Base-by-base conservation (phyloP, 1,140 invertebrate species). In the Caenorhabditis briggsae region DNA sequence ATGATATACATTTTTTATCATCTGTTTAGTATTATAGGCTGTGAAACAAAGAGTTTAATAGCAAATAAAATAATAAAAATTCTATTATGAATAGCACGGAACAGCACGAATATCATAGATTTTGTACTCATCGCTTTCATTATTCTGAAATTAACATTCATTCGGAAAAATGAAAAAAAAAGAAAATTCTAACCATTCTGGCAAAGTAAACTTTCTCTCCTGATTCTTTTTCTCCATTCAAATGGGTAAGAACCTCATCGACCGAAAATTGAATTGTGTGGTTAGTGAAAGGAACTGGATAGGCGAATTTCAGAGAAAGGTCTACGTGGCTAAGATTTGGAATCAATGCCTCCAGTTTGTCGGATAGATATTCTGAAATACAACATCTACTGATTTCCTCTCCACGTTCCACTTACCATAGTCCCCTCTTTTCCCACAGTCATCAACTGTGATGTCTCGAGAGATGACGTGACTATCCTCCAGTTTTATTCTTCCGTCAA, bases 181-280 rank as follows among this genome's bases (percentile, higher is more conserved):
- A n/a, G 14, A 14, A 46, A 48, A 33, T 33, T 33, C 65, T 18
- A 20, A 78, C 70, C 46, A 50, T 50, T 78, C 70, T 78, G 5
- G 70, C 70, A 23, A 78, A 78, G 70, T 50, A 78, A 20, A 46
- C 70, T 78, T 78, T 78, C 11, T 78, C 70, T 53, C 70, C 70
- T 78, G 25, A 41, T n/a, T 50, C 18, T 20, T 23, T n/a, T 43
- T 50, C 33, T 78, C 70, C 46, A n/a, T 78, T 53, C n/a, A 12
- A 18, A 23, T 50, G 70, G 50, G 70, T 78, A 14, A 78, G n/a
- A 78, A 50, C 46, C 53, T 78, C 70, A 41, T 78, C 70, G 6
- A 50, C 33, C 2, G 70, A 78, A 14, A 78, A 78, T 50, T 78
- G 46, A 50, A 78, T 78, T 18, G 46, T 50, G 20, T 78, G 12